Conservation (phyloP, 2,888 invertebrate genomes). For the Xestoiulus laeticollis region DNA sequence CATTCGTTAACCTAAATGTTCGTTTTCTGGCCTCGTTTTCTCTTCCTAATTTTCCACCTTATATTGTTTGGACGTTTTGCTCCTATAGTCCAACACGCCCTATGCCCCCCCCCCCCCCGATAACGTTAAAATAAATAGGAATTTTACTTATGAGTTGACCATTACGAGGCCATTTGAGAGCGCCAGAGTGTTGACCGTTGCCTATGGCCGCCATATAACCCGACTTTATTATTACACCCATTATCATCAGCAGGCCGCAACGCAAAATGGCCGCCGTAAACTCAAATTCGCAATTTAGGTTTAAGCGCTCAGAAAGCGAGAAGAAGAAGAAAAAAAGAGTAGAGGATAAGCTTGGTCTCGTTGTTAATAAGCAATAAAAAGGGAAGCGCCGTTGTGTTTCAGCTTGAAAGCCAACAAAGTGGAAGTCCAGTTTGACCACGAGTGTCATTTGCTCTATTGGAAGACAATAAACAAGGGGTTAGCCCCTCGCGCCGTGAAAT, state of each 20-base stretch:
- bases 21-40: slow-evolving; percentile 6
- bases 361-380: slow-evolving; percentile 37
- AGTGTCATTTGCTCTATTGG: slow-evolving; percentile 29
- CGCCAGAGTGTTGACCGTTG: not conserved
- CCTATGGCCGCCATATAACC: not conserved
- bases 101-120: not conserved
- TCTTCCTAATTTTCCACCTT: slow-evolving; percentile 12
- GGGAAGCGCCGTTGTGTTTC: not conserved
- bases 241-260: not conserved
- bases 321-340: not conserved
- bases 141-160: slow-evolving; percentile 33
- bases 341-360: not conserved
- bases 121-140: slow-evolving; percentile 21
- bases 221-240: not conserved
- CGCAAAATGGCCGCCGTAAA: not conserved
- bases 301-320: not conserved
- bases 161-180: slow-evolving; percentile 9
- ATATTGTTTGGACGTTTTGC: not conserved
- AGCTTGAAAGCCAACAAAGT: not conserved
- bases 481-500: slow-evolving; percentile 36
- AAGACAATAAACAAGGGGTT: slow-evolving; percentile 34
- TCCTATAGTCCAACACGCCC: not conserved
- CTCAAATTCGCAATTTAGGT: slow-evolving; percentile 14
- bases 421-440: slow-evolving; percentile 34
- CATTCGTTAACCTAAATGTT: slow-evolving; percentile 21